These are phyloP conservation scores for Labeo catla DNA, from an alignment of 2,113 vertebrate genomes.

Conservation along the genomic window DNA sequence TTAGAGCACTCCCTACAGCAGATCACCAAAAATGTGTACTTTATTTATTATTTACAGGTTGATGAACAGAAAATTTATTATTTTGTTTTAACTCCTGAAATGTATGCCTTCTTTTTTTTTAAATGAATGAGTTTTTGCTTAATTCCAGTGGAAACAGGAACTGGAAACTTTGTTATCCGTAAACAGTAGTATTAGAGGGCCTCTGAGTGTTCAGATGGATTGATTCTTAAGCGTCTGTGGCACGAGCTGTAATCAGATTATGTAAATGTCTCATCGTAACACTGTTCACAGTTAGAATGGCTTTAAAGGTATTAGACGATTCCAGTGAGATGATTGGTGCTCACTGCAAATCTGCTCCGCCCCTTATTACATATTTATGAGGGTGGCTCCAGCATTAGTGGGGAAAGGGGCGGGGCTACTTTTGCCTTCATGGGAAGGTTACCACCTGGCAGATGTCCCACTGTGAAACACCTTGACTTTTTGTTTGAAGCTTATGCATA, in stretches of 20 bases:
- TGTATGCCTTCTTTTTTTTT: not conserved
- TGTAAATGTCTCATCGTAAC: conserved; percentile 70
- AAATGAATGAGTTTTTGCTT: not conserved
- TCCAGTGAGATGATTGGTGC: conserved; percentile 66
- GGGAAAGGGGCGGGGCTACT: conserved; percentile 31
- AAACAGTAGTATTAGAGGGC: conserved; percentile 68
- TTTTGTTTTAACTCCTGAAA: not conserved
- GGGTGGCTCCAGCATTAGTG: conserved; percentile 51
- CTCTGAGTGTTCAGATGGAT: conserved; percentile 63
- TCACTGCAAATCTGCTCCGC: conserved; percentile 54
- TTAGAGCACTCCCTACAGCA: conserved; percentile 60
- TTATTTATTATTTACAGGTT: not conserved
- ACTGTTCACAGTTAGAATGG: conserved; percentile 63
- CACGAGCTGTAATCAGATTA: conserved; percentile 86
- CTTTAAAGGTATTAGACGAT: conserved; percentile 68
- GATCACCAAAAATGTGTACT: not conserved
- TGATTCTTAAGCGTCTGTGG: conserved; percentile 71
- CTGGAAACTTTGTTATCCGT: conserved; percentile 51
- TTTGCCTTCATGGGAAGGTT: conserved; percentile 31
- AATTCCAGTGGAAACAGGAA: conserved; percentile 38
- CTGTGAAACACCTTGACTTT: not conserved
- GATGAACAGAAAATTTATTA: not conserved
- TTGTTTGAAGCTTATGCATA: not conserved
- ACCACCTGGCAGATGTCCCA: conserved; percentile 20
- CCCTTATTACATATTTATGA: conserved; percentile 65